A percentile compares a stretch with the other conserved stretches of the same genome.
Evolutionary conservation across 1,140 invertebrate genomes (phyloP).

Genomic region (Cepaea nemoralis): DNA sequence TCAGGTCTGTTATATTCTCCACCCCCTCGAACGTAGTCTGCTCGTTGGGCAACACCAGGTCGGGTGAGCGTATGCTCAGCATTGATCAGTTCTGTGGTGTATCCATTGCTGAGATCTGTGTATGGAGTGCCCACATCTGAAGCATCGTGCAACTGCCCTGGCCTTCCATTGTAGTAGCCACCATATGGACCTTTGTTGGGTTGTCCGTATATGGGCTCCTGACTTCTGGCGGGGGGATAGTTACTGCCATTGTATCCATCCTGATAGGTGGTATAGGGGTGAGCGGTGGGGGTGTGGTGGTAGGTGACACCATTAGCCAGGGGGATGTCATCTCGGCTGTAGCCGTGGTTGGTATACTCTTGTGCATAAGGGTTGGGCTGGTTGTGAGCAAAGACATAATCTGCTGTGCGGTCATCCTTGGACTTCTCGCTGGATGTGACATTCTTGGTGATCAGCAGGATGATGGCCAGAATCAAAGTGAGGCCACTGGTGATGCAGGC

Average conservation of each 20-base stretch:
- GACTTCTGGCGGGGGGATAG: background rate
- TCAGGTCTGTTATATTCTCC: background rate
- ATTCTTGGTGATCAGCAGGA: slow-evolving; percentile 30
- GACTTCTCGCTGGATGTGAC: background rate
- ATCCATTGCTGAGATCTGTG: slow-evolving; percentile 37
- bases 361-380: background rate
- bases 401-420: slow-evolving; percentile 17
- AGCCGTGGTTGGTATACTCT: slow-evolving; percentile 32
- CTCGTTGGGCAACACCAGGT: background rate
- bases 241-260: background rate
- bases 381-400: slow-evolving; percentile 30
- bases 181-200: background rate
- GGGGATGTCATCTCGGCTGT: slow-evolving; percentile 25
- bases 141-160: background rate
- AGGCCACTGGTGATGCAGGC: slow-evolving; percentile 28
- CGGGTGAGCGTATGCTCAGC: slow-evolving; percentile 30
- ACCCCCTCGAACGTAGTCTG: background rate
- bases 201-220: background rate
- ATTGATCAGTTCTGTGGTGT: slow-evolving; percentile 25
- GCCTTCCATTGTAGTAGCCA: slow-evolving; percentile 1
- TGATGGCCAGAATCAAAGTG: slow-evolving; percentile 18
- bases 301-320: slow-evolving; percentile 29
- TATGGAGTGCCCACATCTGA: background rate
- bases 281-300: slow-evolving; percentile 4
- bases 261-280: slow-evolving; percentile 30